Percentiles rank a stretch among this genome's conserved stretches.
phyloP scores from a whole-genome alignment of 1,140 invertebrate genomes.

The Oryctes rhinoceros region DNA sequence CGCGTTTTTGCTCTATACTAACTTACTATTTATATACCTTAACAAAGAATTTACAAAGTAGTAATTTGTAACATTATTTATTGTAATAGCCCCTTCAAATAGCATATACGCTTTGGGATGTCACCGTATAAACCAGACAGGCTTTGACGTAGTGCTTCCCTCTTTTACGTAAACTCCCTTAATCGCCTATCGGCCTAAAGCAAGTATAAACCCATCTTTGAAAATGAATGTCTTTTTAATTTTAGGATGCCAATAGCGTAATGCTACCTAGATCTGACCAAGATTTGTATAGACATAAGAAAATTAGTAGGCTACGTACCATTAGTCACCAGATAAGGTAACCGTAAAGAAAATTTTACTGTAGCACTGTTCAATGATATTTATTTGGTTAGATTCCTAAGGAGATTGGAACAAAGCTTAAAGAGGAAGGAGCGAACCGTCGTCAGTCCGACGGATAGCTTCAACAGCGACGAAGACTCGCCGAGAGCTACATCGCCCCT shows the following conservation, averaged over 20 bases:
- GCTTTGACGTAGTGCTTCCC: too few species aligned
- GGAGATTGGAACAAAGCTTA: constrained; percentile 69
- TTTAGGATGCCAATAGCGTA: constrained; percentile 64
- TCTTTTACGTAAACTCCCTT: too few species aligned
- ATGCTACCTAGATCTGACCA: constrained; percentile 64
- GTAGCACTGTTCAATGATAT: constrained; percentile 14
- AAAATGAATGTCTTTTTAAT: constrained; percentile 41
- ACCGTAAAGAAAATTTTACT: constrained; percentile 20
- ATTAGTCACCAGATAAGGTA: constrained; percentile 78
- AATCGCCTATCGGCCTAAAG: too few species aligned
- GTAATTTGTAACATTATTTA: too few species aligned
- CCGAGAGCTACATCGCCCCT: constrained; percentile 67
- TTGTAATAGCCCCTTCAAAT: too few species aligned
- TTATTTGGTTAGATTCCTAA: constrained; percentile 62
- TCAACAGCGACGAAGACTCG: constrained; percentile 68
- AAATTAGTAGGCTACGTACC: constrained; percentile 70
- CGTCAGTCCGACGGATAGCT: constrained; percentile 63
- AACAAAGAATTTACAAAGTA: too few species aligned
- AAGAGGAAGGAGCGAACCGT: constrained; percentile 67
- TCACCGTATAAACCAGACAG: too few species aligned
- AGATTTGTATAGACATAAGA: constrained; percentile 63
- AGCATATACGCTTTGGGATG: too few species aligned
- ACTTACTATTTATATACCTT: too few species aligned
- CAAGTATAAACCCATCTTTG: not conserved
- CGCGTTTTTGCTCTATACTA: too few species aligned